Base-by-base conservation (phyloP, 2,888 invertebrate genomes). In the Microdon myrmicae region DNA sequence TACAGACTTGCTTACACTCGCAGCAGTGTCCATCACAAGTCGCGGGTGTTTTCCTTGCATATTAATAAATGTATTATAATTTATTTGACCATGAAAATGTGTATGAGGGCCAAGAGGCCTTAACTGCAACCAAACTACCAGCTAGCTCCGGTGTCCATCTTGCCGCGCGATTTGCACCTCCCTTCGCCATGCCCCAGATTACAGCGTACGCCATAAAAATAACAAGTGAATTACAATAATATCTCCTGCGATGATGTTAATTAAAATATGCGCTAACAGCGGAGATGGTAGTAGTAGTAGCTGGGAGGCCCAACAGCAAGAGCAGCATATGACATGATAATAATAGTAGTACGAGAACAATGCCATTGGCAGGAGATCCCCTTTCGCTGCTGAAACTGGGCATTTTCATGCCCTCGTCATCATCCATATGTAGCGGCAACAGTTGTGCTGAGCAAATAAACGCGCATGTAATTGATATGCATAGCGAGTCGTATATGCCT, bases 251-350 rank as follows among this genome's bases (percentile, higher is more conserved):
- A 43, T 64, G 56, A 64, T 53, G 64, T 64, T 58, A 64, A 64
- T 64, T 64, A 64, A 64, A 53, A 64, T 56, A 64, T 64, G 64
- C 61, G 61, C 61, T 56, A 64, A 39, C 55, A 55, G 47, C 32
- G 37, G n/a, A 26, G 39, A 38, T 22, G 34, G 34, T 34, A 45
- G 19, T 25, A 34, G 9, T 25, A 34, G 43, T 37, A 56, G 12
- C 26, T n/a, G n/a, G n/a, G n/a, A n/a, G n/a, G n/a, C n/a, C n/a
- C n/a, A 34, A n/a, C 38, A 51, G 9, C 39, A 26, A 28, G 16
- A 19, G 22, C 17, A 41, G 41, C 22, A 35, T 35, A 35, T 35
- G 35, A 35, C 23, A 35, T 35, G 43, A 41, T 39, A 37, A 32
- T 38, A 45, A 22, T 38, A 37, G 12, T 20, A 12, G 13, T 38